Evolutionary conservation across 2,888 invertebrate genomes (phyloP), one percentile per base, ranked within the genome.

Genomic region (Macrophya alboannulata): DNA sequence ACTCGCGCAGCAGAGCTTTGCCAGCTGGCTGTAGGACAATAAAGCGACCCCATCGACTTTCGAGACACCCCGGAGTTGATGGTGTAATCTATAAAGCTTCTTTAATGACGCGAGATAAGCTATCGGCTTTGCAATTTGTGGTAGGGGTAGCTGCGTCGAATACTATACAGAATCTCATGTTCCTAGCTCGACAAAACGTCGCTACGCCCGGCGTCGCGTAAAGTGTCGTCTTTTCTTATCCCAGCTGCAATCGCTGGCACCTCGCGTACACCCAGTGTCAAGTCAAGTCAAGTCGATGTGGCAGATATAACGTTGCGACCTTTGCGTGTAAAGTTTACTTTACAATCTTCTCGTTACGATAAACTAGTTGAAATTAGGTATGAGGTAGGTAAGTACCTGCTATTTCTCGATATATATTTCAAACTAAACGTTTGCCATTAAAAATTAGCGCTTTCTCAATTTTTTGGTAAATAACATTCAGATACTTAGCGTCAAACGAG

Each of bases 21-120:
- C 68, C 68, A 68, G 68, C 31, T 68, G 68, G 31, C 68, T 51
- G 51, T n/a, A 51, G 51, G 51, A 31, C 76, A 51, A 40, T 55
- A 55, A 31, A 31, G 37, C 55, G 51, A 43, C n/a, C 55, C 43
- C 72, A 45, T 74, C 45, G 72, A 74, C 51, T 77, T 55, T 37
- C 55, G 31, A 55, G 17, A 17, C 77, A 51, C 51, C 81, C 40
- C 21, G 43, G 59, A 43, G 62, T 43, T 43, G 59, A 59, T 43
- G 40, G 37, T 43, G 81, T 40, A 21, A 62, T 62, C 21, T 17
- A 74, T 62, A 43, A 62, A 62, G 81, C 40, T 43, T 62, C 40
- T 81, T 62, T 62, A 81, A 81, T 81, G 81, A 62, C 43, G 43
- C 62, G 43, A 81, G 81, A 81, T 81, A 81, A 81, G 62, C 62